phyloP scores from a whole-genome alignment of 1,140 invertebrate genomes.

The Papilio aristodemus region DNA sequence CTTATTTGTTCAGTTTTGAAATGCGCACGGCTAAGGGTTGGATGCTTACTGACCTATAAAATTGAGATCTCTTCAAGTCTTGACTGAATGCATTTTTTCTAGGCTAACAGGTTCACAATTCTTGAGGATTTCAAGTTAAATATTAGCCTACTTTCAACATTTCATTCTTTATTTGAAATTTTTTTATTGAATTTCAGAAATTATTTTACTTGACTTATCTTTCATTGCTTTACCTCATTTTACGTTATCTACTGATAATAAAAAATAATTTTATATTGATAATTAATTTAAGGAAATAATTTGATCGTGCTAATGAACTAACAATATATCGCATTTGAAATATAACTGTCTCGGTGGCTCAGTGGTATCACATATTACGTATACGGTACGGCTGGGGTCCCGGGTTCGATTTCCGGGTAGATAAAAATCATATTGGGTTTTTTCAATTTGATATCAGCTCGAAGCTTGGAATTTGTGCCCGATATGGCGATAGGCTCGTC shows the following conservation, averaged over 20 bases:
- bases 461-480: no score
- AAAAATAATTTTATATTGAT: background rate
- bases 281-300: background rate
- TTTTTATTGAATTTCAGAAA: background rate
- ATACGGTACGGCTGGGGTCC: no score
- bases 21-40: constrained; percentile 3
- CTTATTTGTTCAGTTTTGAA: constrained; percentile 14
- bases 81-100: constrained; percentile 29
- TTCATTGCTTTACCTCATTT: background rate
- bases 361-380: no score
- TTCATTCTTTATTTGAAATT: background rate
- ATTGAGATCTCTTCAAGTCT: constrained; percentile 24
- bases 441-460: no score
- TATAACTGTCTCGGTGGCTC: no score
- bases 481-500: no score
- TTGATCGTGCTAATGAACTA: no score
- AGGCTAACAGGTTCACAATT: constrained; percentile 23
- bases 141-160: constrained; percentile 3
- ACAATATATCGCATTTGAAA: no score
- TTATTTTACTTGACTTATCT: background rate
- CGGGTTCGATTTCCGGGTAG: no score
- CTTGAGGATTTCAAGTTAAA: constrained; percentile 7
- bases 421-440: no score
- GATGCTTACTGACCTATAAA: constrained; percentile 14
- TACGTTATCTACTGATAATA: background rate